Conservation (phyloP, 2,797 vertebrate species). For the Trichosurus vulpecula region DNA sequence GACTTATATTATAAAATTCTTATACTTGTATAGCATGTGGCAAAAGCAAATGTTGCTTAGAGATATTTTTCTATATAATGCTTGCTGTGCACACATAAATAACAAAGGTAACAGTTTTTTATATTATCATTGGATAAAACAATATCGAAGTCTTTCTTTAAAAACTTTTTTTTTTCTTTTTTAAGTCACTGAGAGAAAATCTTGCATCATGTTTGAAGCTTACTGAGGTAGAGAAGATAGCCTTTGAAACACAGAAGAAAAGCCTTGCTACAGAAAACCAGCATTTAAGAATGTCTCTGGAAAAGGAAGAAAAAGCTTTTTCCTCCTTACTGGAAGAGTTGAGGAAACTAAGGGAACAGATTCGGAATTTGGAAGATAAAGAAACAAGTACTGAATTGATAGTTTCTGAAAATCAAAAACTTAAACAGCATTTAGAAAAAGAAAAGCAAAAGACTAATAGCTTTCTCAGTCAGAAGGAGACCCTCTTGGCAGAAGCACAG, state of each 20-base stretch:
- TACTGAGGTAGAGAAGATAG: constrained; percentile 84
- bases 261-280: constrained; percentile 90
- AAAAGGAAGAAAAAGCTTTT: constrained; percentile 90
- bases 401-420: constrained; percentile 90
- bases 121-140: constrained; percentile 12
- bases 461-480: constrained; percentile 89
- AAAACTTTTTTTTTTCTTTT: constrained; percentile 59
- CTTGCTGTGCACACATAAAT: constrained; percentile 15
- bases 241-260: constrained; percentile 86
- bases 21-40: not conserved
- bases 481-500: constrained; percentile 88
- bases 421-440: constrained; percentile 91
- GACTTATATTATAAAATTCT: not conserved
- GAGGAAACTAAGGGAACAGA: constrained; percentile 88
- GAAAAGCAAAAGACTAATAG: constrained; percentile 87
- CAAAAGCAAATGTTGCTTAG: not conserved
- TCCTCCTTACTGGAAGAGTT: constrained; percentile 90
- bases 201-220: constrained; percentile 86
- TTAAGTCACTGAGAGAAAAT: constrained; percentile 86
- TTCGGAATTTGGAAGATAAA: constrained; percentile 88
- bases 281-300: constrained; percentile 88
- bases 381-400: constrained; percentile 85
- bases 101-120: constrained; percentile 32
- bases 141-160: constrained; percentile 49
- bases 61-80: not conserved